Evolutionary conservation across 2,113 vertebrate genomes (phyloP), one percentile per base, ranked within the genome.

Genomic region (Bubo blakistoni): DNA sequence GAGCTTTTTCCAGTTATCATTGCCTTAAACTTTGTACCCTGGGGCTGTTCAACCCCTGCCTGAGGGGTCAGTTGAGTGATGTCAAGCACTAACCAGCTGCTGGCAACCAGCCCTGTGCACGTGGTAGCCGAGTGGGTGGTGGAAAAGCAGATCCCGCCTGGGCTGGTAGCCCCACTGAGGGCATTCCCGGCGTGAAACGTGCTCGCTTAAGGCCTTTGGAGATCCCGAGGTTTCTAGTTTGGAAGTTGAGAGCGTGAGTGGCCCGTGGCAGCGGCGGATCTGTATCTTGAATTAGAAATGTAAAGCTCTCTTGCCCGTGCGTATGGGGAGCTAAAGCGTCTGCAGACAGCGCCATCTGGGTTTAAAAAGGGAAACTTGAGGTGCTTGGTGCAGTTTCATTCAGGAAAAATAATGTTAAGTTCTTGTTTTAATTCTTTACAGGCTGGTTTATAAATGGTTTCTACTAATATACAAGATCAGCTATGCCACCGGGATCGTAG

Each of bases 371-470:
- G 46, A 36, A 74, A 36, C 7, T 38, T 25, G 0, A 18, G 58
- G 29, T 57, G 40, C 34, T 44, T 11, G 29, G 6, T 42, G 27
- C 3, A 0, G 19, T 17, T 90, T 29, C 10, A 2, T 54, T 66
- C 19, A 21, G 74, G 26, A 27, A 20, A 32, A 83, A 24, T 3
- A 4, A 44, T 36, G 25, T 36, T 34, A 26, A 38, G 58, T 30
- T 21, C 38, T 42, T 9, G 3, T 58, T 81, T 52, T 16, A 13
- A 7, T 63, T 63, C 63, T 27, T 70, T 55, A 3, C 94, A 99
- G 99, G 97, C 97, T 99, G 98, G 99, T 99, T 90, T 99, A 99
- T 96, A 99, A 99, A 96, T 99, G 99, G 99, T 99, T 99, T 92
- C 98, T 99, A 13, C 98, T 99, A 3, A 98, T 99, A 90, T 99